Evolutionary conservation across 2,888 invertebrate genomes (phyloP).

Genomic region (Adelognathus sp.): DNA sequence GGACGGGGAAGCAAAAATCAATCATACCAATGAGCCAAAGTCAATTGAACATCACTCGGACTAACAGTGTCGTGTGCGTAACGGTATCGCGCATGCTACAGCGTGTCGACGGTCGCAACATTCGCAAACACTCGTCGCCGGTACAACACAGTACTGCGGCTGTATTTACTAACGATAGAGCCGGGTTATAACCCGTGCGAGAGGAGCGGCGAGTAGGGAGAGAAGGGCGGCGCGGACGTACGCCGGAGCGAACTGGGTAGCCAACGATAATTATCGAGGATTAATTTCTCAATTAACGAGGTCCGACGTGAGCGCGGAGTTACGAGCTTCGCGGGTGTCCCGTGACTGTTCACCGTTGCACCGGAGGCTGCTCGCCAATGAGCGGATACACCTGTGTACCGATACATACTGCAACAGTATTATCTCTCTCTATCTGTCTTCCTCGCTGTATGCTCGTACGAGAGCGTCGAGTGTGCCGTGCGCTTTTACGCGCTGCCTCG

Average conservation of each 20-base stretch:
- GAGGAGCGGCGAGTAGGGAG: slow-evolving; percentile 10
- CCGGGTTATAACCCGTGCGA: slow-evolving; percentile 27
- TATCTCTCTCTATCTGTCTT: not conserved
- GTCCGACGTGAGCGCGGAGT: slow-evolving; percentile 59
- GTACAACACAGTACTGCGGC: not conserved
- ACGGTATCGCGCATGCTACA: not conserved
- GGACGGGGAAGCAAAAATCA: no score
- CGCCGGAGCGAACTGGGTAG: slow-evolving; percentile 43
- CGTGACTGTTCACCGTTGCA: slow-evolving; percentile 34
- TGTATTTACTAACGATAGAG: slow-evolving; percentile 17
- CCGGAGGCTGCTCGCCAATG: slow-evolving; percentile 34
- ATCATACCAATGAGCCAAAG: not conserved
- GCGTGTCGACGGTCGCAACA: not conserved
- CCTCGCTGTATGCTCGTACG: not conserved
- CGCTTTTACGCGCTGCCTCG: slow-evolving; percentile 11
- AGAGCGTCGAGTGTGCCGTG: slow-evolving; percentile 4
- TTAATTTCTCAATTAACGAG: slow-evolving; percentile 72
- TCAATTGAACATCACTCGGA: not conserved
- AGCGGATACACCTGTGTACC: slow-evolving; percentile 21
- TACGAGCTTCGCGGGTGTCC: slow-evolving; percentile 67
- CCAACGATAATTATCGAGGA: slow-evolving; percentile 66
- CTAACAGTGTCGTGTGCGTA: slow-evolving; percentile 11
- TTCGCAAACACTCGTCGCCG: slow-evolving; percentile 15
- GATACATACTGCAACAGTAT: not conserved
- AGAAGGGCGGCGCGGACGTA: slow-evolving; percentile 38